These are phyloP conservation scores for Timema cristinae DNA, from an alignment of 2,888 invertebrate genomes.

Conservation along the genomic window DNA sequence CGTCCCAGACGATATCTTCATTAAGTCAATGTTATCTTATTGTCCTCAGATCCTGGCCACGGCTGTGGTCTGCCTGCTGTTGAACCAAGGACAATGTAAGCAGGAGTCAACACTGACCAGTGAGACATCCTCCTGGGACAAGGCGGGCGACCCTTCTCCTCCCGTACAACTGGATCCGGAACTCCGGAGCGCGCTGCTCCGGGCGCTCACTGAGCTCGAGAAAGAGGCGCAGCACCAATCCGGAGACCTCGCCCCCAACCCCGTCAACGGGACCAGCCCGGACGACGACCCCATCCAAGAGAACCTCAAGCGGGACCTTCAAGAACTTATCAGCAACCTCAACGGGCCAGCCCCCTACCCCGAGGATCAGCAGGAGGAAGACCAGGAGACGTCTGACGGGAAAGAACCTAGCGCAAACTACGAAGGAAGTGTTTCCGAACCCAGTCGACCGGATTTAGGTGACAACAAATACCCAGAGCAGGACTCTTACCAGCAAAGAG, in stretches of 20 bases:
- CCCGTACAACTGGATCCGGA: slow-evolving; percentile 67
- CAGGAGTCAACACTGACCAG: neutral
- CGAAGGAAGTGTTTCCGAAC: neutral
- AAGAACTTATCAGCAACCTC: slow-evolving; percentile 18
- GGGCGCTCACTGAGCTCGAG: slow-evolving; percentile 72
- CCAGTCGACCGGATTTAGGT: neutral
- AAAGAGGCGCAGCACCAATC: slow-evolving; percentile 46
- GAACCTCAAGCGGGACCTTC: slow-evolving; percentile 23
- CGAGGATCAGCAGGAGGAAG: slow-evolving; percentile 46
- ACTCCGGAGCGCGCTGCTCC: slow-evolving; percentile 68
- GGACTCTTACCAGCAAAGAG: neutral
- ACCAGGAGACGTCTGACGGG: slow-evolving; percentile 38
- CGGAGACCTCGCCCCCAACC: slow-evolving; percentile 10
- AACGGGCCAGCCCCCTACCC: slow-evolving; percentile 20
- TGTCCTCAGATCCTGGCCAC: too few relatives aligned
- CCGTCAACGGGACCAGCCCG: slow-evolving; percentile 44
- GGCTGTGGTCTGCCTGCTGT: slow-evolving; percentile 13
- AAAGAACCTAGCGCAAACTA: slow-evolving; percentile 12
- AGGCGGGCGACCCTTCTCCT: slow-evolving; percentile 41
- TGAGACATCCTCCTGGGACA: slow-evolving; percentile 4
- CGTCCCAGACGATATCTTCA: too few relatives aligned
- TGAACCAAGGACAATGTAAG: neutral
- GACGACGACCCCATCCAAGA: slow-evolving; percentile 36
- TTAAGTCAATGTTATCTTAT: too few relatives aligned
- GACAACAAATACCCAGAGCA: slow-evolving; percentile 2